Base-by-base conservation (phyloP, 2,113 vertebrate genomes). In the Corynorhinus townsendii region DNA sequence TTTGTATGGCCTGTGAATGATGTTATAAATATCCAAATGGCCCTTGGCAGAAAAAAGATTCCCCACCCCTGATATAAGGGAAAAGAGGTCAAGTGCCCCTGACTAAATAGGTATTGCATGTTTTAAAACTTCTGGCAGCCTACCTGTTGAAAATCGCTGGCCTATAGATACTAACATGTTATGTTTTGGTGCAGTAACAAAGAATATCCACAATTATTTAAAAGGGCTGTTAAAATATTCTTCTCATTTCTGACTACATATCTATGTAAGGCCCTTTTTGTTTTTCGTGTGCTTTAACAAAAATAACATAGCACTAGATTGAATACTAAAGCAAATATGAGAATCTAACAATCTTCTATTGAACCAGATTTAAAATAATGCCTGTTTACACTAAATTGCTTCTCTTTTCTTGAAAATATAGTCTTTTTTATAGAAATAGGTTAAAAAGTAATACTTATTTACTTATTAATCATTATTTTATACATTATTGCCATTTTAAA, bases 391-490 rank as follows among this genome's bases (percentile, higher is more conserved):
- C 5, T 11, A 28, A 49, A 33, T 11, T 26, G 11, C 12, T 28
- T 66, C 33, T 47, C 45, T 19, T 66, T 30, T 17, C 16, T 45
- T 54, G 30, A 64, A 54, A 75, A 84, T 22, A 33, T 0, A 43
- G 38, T 49, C 7, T 62, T 81, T 35, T 35, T 59, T 5, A n/a
- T 38, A 38, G 45, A 72, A 45, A 69, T 12, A 92, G 3, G 10
- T 15, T 52, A 54, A 22, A 69, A 62, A 47, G 15, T 4, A 22
- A 28, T 16, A 35, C 15, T 3, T 66, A 59, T 17, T 69, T 59
- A 24, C 47, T 62, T 72, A 28, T 45, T 45, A 35, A 43, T 28
- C 30, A 73, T 47, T 52, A 89, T 72, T 89, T 69, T 93, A 59
- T 43, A n/a, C 17, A 28, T 59, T 17, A 22, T 28, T 66, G n/a